phyloP scores from a whole-genome alignment of 2,888 invertebrate species.

The Catocala nupta region DNA sequence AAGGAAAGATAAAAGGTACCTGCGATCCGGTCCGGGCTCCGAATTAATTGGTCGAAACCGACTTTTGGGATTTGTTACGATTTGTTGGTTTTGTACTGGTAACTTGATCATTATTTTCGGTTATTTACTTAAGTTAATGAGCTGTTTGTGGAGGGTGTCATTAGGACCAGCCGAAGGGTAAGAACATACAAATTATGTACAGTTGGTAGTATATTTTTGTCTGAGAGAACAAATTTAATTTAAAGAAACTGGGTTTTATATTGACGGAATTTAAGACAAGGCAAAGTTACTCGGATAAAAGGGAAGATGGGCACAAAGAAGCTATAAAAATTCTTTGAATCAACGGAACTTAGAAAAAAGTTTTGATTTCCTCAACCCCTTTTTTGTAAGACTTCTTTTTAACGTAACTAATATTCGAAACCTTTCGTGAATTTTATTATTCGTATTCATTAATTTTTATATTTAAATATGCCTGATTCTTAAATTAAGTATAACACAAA shows the following conservation, averaged over 20 bases:
- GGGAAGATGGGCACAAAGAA: constrained; percentile 22
- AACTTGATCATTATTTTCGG: constrained; percentile 53
- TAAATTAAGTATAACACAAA: too few relatives aligned
- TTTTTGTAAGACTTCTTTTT: constrained; percentile 35
- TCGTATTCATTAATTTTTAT: too few relatives aligned
- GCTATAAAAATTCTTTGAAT: constrained; percentile 38
- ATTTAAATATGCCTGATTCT: too few relatives aligned
- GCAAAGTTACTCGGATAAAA: constrained; percentile 11
- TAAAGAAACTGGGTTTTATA: neutral
- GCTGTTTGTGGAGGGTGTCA: constrained; percentile 14
- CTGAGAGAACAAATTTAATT: neutral
- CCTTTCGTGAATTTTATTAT: neutral
- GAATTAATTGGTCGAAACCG: constrained; percentile 76
- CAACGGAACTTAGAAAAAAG: constrained; percentile 34
- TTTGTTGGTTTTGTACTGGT: constrained; percentile 58
- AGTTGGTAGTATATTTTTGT: neutral
- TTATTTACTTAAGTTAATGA: constrained; percentile 44
- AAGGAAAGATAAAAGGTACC: constrained; percentile 72
- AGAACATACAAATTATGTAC: neutral
- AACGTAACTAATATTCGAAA: neutral
- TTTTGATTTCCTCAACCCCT: constrained; percentile 36
- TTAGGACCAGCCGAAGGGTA: constrained; percentile 6
- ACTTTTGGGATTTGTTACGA: constrained; percentile 57
- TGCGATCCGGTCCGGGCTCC: constrained; percentile 71
- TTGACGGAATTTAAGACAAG: constrained; percentile 10